A percentile compares a stretch with the other conserved stretches of the same genome.
Conservation (phyloP, 2,888 invertebrate genomes). For the Drosophila dives region DNA sequence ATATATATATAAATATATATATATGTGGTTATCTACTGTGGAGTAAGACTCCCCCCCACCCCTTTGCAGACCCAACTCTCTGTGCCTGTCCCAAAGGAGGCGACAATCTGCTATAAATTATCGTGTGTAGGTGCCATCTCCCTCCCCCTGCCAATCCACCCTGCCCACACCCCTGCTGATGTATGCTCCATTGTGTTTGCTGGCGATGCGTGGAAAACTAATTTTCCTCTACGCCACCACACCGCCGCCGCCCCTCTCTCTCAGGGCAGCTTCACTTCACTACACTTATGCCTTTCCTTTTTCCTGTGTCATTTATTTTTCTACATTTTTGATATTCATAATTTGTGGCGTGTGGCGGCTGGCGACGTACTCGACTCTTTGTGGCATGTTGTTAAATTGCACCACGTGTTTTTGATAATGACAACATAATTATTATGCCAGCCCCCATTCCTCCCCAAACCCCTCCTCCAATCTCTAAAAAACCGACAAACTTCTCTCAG, state of each 20-base stretch:
- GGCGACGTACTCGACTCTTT: constrained; percentile 34
- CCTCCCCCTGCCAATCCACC: neutral
- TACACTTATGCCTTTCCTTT: constrained; percentile 24
- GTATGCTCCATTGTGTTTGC: constrained; percentile 82
- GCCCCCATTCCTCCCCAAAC: neutral
- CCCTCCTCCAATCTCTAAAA: neutral
- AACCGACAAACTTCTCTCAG: neutral
- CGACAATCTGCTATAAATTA: constrained; percentile 82
- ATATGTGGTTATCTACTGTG: constrained; percentile 59
- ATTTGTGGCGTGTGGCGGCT: constrained; percentile 73
- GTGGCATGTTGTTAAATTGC: constrained; percentile 75
- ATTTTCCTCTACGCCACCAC: constrained; percentile 67
- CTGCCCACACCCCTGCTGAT: neutral
- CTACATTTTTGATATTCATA: constrained; percentile 68
- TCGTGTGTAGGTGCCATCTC: constrained; percentile 79
- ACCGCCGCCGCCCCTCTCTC: constrained; percentile 1
- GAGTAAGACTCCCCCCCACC: constrained; percentile 13
- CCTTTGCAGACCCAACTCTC: neutral
- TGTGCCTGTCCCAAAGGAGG: constrained; percentile 37
- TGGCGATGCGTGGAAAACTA: constrained; percentile 84
- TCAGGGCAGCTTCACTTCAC: neutral
- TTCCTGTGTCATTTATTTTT: constrained; percentile 66
- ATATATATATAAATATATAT: neutral
- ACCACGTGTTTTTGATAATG: constrained; percentile 85
- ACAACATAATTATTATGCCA: constrained; percentile 73